These are phyloP conservation scores for Hirudo medicinalis DNA, from an alignment of 1,140 invertebrate species.

Conservation along the genomic window DNA sequence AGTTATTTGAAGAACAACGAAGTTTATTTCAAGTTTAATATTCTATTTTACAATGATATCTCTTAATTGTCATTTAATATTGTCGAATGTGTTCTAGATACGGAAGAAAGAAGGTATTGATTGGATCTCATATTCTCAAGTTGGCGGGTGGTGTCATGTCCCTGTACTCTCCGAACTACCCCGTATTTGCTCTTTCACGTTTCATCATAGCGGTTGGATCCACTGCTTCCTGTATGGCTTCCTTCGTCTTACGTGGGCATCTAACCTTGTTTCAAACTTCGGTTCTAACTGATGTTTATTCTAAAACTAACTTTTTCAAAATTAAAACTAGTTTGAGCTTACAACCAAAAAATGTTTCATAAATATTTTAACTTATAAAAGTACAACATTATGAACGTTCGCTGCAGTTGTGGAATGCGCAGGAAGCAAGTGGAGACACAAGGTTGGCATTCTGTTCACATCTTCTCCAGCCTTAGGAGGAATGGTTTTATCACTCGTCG, in stretches of 20 bases:
- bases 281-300: no score
- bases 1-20: no score
- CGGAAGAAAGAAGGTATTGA: background rate
- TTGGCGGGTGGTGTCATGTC: constrained; percentile 8
- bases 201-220: constrained; percentile 14
- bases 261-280: no score
- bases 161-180: constrained; percentile 14
- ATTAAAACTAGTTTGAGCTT: no score
- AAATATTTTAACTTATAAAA: no score
- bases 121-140: constrained; percentile 1
- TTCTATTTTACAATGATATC: no score
- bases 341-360: no score
- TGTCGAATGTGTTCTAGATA: background rate
- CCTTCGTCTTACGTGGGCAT: constrained; percentile 14
- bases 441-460: constrained; percentile 6
- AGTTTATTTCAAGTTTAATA: no score
- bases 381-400: no score
- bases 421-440: background rate
- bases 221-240: constrained; percentile 8
- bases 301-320: no score
- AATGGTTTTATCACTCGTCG: background rate
- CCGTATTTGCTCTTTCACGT: background rate
- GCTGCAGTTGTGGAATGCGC: constrained; percentile 1
- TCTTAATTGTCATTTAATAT: background rate
- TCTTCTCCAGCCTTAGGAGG: background rate